Conservation (phyloP, 2,113 vertebrate genomes). For the Ptychochromis oligacanthus region DNA sequence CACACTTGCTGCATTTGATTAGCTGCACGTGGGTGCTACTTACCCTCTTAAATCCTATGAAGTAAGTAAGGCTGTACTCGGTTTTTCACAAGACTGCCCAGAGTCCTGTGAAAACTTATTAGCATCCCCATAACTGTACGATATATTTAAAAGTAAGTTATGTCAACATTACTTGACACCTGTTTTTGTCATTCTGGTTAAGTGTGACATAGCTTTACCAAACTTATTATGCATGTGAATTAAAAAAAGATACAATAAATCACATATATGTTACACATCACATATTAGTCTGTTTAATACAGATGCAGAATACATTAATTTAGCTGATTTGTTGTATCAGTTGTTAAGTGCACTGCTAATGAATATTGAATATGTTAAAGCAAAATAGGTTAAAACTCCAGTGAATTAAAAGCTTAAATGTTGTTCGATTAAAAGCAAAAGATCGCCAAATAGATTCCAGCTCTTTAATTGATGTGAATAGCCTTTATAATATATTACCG, state of each 20-base stretch:
- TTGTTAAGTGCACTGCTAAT: neutral
- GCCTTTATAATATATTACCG: neutral
- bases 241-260: neutral
- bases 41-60: no score
- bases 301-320: neutral
- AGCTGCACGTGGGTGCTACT: no score
- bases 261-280: neutral
- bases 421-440: neutral
- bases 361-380: constrained; percentile 1
- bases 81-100: no score
- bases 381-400: neutral
- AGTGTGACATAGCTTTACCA: neutral
- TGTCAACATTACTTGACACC: neutral
- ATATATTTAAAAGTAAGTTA: neutral
- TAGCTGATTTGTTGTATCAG: neutral
- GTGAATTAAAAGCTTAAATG: neutral
- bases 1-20: no score
- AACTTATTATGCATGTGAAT: neutral
- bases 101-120: no score
- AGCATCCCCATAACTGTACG: no score
- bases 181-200: rapidly evolving
- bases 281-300: neutral
- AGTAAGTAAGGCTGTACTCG: no score
- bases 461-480: neutral
- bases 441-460: neutral